A percentile compares a stretch with the other conserved stretches of the same genome.
phyloP scores from a whole-genome alignment of 2,113 vertebrate species.

The Holacanthus passer region DNA sequence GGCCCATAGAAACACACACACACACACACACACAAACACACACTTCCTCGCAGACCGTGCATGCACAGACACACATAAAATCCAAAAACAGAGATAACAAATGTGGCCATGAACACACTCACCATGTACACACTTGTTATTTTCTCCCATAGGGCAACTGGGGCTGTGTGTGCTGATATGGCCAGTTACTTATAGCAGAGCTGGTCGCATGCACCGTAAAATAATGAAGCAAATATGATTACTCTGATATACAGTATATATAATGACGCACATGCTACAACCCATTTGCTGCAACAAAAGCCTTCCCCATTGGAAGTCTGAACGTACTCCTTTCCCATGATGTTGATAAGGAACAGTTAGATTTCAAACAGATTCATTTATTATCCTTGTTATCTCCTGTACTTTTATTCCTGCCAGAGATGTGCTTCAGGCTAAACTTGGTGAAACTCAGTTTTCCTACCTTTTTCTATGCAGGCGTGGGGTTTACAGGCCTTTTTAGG shows the following conservation, averaged over 20 bases:
- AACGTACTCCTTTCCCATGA: constrained; percentile 28
- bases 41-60: constrained; percentile 7
- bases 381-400: constrained; percentile 53
- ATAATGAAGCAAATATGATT: constrained; percentile 65
- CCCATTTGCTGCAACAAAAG: constrained; percentile 27
- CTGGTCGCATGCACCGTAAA: constrained; percentile 50
- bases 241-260: constrained; percentile 49
- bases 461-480: constrained; percentile 35
- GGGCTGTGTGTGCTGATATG: constrained; percentile 64
- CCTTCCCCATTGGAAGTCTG: constrained; percentile 19
- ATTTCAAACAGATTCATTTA: constrained; percentile 65
- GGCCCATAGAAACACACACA: constrained; percentile 63
- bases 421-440: constrained; percentile 34
- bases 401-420: constrained; percentile 52
- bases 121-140: constrained; percentile 61
- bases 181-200: constrained; percentile 53
- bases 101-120: constrained; percentile 63
- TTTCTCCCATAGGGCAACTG: constrained; percentile 51
- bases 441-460: constrained; percentile 39
- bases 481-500: constrained; percentile 56
- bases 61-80: constrained; percentile 38
- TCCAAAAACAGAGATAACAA: constrained; percentile 71
- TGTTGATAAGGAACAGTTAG: constrained; percentile 61
- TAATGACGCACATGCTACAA: constrained; percentile 33
- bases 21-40: constrained; percentile 36